Conservation (phyloP, 2,797 vertebrate genomes). For the Falco cherrug region DNA sequence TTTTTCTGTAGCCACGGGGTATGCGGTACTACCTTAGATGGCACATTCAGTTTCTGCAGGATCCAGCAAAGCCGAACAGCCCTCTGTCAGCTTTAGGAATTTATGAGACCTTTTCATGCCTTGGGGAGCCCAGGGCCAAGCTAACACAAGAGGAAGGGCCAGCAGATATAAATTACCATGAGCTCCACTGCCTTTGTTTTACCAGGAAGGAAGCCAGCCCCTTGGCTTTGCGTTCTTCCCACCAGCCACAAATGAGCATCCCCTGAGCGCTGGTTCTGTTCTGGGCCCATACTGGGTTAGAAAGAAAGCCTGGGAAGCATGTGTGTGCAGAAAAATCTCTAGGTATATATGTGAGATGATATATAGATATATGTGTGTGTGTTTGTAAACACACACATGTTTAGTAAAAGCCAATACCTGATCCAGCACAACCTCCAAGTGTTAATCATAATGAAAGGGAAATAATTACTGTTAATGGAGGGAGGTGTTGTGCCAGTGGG, state of each 20-base stretch:
- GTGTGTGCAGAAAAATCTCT: background rate
- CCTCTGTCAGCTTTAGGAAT: background rate
- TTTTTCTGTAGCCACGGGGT: background rate
- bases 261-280: background rate
- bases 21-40: background rate
- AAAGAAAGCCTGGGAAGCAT: background rate
- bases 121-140: background rate
- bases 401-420: background rate
- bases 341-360: background rate
- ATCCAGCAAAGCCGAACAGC: background rate
- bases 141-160: background rate
- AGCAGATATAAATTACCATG: background rate
- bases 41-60: background rate
- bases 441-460: constrained; percentile 10
- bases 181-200: accelerated
- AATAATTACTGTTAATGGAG: background rate
- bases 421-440: background rate
- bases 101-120: background rate
- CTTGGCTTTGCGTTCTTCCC: accelerated
- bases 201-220: background rate
- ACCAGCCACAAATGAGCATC: background rate
- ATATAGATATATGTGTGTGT: background rate
- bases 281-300: background rate
- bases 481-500: background rate
- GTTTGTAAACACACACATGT: background rate